Base-by-base conservation (phyloP, 2,113 vertebrate genomes). In the Eudyptes chrysolophus region DNA sequence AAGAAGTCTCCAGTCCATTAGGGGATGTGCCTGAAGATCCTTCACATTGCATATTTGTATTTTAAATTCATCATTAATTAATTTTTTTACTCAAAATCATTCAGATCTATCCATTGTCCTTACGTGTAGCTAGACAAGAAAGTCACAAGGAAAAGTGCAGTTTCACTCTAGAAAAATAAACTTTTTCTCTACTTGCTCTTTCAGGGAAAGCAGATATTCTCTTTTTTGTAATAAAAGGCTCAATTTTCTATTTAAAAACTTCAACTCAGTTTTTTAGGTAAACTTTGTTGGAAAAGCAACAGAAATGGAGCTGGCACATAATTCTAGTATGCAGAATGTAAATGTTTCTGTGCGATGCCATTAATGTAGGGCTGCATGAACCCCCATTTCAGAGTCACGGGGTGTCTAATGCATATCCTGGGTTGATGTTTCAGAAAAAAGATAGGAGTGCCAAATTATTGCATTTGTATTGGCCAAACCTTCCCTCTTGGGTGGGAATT, bases 371-470 rank as follows among this genome's bases (percentile, higher is more conserved):
- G 24, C 30, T 38, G 16, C 8, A 11, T 8, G 21, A 30, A 11
- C 3, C 5, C 3, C 32, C 19, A 9, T 36, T 74, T 55, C 84
- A 55, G 68, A 76, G 11, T 15, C 20, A 65, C 2, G 8, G 10
- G 10, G 16, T 26, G 40, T 25, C 34, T 77, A 49, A 74, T 6
- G 9, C 19, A 61, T 24, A 36, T 1, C 6, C 9, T 0, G 0
- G 14, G 19, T 13, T 44, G n/a, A 49, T 62, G 83, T 76, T 75
- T 42, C 54, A 84, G 24, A 6, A 26, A 2, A 34, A 16, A 2
- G 0, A 9, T 2, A 40, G 2, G 4, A 52, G 13, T 40, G 18
- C 16, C 40, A 74, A 81, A 75, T 51, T 34, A 22, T 14, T 62
- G 8, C 5, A 5, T 38, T 26, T 81, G 2, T 29, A 7, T 54